Percentiles rank a stretch among this genome's conserved stretches.
phyloP scores from a whole-genome alignment of 2,797 vertebrate genomes.

The Rhincodon typus region DNA sequence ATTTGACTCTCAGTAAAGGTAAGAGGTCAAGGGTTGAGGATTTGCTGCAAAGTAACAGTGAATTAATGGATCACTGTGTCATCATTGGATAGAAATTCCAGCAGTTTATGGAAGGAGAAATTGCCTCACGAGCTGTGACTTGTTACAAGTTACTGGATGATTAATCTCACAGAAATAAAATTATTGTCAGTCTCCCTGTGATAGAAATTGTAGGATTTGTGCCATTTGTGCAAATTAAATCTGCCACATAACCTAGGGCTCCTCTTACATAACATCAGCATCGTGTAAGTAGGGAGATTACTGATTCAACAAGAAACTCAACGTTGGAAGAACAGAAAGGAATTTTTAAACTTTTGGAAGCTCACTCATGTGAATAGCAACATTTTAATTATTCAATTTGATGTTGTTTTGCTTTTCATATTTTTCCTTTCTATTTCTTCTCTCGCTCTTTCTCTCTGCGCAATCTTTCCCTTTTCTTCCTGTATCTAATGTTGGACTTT shows the following conservation, averaged over 20 bases:
- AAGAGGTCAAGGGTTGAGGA: neutral
- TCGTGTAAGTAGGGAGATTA: neutral
- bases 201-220: neutral
- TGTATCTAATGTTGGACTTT: neutral
- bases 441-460: neutral
- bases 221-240: neutral
- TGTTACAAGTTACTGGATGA: neutral
- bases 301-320: neutral
- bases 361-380: neutral
- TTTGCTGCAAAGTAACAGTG: neutral
- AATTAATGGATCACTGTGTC: too few species aligned
- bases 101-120: neutral
- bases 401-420: neutral
- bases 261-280: too few species aligned
- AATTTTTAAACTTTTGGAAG: neutral
- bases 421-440: neutral
- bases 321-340: neutral
- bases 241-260: neutral
- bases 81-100: neutral
- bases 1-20: neutral
- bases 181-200: neutral
- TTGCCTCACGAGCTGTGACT: neutral
- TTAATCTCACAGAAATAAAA: neutral
- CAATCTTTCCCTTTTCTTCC: neutral
- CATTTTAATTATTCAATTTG: neutral